phyloP scores from a whole-genome alignment of 2,113 vertebrate genomes.

The Poeciliopsis prolifica region DNA sequence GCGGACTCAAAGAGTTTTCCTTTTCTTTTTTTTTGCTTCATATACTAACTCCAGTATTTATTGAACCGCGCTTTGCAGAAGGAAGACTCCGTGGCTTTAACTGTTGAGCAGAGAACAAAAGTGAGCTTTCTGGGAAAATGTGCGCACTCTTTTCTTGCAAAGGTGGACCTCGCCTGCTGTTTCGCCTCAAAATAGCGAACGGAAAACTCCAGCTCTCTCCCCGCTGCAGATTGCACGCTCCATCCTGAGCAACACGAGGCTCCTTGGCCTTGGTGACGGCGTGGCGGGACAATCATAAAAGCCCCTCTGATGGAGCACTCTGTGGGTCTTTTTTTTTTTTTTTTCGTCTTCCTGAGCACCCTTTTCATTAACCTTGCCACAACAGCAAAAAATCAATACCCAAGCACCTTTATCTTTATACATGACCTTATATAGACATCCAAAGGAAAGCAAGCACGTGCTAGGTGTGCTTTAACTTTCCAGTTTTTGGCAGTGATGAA shows the following conservation, averaged over 20 bases:
- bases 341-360: conserved; percentile 17
- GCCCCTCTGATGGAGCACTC: conserved; percentile 53
- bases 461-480: conserved; percentile 2
- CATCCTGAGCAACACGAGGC: conserved; percentile 20
- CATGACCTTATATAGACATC: conserved; percentile 62
- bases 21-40: conserved; percentile 27
- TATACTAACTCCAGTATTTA: conserved; percentile 6
- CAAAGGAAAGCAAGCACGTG: conserved; percentile 43
- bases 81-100: conserved; percentile 22
- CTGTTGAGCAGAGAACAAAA: neutral
- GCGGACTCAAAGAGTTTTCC: conserved; percentile 23
- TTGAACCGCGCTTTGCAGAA: conserved; percentile 2
- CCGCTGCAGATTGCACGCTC: conserved; percentile 18
- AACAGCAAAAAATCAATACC: conserved; percentile 71
- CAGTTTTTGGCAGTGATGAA: conserved; percentile 44
- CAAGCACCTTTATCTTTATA: conserved; percentile 33
- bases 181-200: conserved; percentile 11
- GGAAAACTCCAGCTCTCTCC: conserved; percentile 22
- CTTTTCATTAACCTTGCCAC: conserved; percentile 75
- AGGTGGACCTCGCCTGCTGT: neutral
- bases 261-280: conserved; percentile 41
- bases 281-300: conserved; percentile 45
- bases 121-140: conserved; percentile 17
- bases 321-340: conserved; percentile 4
- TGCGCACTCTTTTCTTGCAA: conserved; percentile 39